phyloP scores from a whole-genome alignment of 2,113 vertebrate species.

The Menidia beryllina region DNA sequence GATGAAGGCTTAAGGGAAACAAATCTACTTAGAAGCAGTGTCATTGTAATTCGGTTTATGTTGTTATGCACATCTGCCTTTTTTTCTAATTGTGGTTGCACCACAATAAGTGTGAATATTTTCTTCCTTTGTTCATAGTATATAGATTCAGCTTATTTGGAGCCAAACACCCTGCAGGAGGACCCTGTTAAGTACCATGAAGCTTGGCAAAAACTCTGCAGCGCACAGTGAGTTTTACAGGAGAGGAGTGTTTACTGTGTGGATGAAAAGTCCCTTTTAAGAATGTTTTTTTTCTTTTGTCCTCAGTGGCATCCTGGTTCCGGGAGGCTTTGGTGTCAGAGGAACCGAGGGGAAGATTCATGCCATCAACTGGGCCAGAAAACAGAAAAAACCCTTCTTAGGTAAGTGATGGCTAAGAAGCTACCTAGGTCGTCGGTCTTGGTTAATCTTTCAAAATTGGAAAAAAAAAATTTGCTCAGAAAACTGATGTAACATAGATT shows the following conservation, averaged over 20 bases:
- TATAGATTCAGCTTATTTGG: conserved; percentile 93
- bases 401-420: conserved; percentile 76
- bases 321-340: conserved; percentile 95
- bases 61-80: too few species aligned
- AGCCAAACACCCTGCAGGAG: conserved; percentile 87
- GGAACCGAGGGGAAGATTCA: conserved; percentile 98
- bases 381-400: conserved; percentile 94
- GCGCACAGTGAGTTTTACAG: conserved; percentile 87
- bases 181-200: conserved; percentile 96
- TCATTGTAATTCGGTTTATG: too few species aligned
- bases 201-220: conserved; percentile 97
- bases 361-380: conserved; percentile 95
- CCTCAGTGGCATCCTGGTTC: conserved; percentile 91
- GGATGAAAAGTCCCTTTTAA: background rate
- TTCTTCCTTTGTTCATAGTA: conserved; percentile 80
- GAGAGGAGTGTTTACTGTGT: background rate
- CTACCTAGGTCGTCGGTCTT: too few species aligned
- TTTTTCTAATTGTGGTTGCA: too few species aligned
- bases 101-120: background rate
- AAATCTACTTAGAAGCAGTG: too few species aligned
- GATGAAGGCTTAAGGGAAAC: too few species aligned
- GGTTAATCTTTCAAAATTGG: too few species aligned
- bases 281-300: background rate
- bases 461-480: too few species aligned
- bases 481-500: too few species aligned